Conservation (phyloP, 2,888 invertebrate genomes). For the Hirudinaria manillensis region DNA sequence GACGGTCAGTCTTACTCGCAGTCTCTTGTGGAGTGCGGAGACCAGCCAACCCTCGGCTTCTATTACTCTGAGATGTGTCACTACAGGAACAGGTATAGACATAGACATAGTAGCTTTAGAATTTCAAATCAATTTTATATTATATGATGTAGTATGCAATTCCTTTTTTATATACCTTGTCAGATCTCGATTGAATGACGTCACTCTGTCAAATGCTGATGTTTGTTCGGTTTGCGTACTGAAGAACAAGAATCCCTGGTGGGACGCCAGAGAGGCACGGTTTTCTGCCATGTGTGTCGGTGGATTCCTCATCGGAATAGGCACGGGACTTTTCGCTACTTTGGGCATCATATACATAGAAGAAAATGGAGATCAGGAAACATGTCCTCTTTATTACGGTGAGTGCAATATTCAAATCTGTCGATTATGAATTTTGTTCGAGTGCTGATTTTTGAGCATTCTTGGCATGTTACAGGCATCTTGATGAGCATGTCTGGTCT, state of each 20-base stretch:
- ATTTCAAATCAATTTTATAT: too few relatives aligned
- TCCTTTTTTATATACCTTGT: too few relatives aligned
- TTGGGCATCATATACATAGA: conserved; percentile 36
- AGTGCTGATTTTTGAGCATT: too few relatives aligned
- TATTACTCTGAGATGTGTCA: conserved; percentile 26
- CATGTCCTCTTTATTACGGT: conserved; percentile 34
- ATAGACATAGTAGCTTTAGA: too few relatives aligned
- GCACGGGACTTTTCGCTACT: conserved; percentile 30
- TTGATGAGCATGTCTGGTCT: conserved; percentile 32
- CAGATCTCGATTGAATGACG: neutral
- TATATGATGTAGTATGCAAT: too few relatives aligned
- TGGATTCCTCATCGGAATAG: conserved; percentile 33
- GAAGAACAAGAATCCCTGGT: conserved; percentile 10
- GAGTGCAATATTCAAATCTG: neutral
- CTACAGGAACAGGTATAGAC: neutral
- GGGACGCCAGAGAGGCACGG: conserved; percentile 19
- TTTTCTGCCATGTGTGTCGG: conserved; percentile 30
- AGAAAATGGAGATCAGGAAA: conserved; percentile 19
- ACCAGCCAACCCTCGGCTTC: neutral
- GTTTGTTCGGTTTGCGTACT: conserved; percentile 1
- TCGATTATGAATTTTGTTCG: too few relatives aligned
- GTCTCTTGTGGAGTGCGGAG: neutral
- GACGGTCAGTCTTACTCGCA: conserved; percentile 18
- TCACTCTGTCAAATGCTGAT: neutral
- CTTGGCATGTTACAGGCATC: conserved; percentile 17